phyloP scores from a whole-genome alignment of 2,888 invertebrate genomes.

The Syrista parreyssii region DNA sequence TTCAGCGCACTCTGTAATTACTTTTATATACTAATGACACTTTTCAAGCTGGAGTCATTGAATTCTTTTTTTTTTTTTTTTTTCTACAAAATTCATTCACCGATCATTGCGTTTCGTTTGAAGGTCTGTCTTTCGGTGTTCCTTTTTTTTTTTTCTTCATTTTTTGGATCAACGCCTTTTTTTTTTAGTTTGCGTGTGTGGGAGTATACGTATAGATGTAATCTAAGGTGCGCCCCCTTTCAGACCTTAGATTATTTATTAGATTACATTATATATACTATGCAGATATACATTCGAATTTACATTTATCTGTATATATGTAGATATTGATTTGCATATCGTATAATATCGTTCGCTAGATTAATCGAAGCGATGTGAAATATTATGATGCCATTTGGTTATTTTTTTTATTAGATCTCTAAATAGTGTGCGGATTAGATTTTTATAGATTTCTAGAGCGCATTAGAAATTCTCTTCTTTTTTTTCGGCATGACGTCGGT shows the following conservation, averaged over 20 bases:
- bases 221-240: not conserved
- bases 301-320: not conserved
- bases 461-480: conserved; percentile 24
- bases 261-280: not conserved
- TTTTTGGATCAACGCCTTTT: conserved; percentile 2
- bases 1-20: not conserved
- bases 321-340: not conserved
- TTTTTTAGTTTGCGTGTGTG: conserved; percentile 45
- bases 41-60: not conserved
- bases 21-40: not conserved
- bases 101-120: not conserved
- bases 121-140: not conserved
- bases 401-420: not conserved
- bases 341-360: not conserved
- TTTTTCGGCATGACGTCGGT: conserved; percentile 30
- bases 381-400: not conserved
- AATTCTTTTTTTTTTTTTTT: not conserved
- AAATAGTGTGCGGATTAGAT: not conserved
- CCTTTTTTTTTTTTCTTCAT: not conserved
- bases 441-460: conserved; percentile 24
- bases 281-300: not conserved
- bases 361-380: not conserved
- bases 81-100: not conserved
- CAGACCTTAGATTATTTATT: conserved; percentile 1
- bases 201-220: conserved; percentile 23